Conservation (phyloP, 2,797 vertebrate species). For the Clarias platycephalus region DNA sequence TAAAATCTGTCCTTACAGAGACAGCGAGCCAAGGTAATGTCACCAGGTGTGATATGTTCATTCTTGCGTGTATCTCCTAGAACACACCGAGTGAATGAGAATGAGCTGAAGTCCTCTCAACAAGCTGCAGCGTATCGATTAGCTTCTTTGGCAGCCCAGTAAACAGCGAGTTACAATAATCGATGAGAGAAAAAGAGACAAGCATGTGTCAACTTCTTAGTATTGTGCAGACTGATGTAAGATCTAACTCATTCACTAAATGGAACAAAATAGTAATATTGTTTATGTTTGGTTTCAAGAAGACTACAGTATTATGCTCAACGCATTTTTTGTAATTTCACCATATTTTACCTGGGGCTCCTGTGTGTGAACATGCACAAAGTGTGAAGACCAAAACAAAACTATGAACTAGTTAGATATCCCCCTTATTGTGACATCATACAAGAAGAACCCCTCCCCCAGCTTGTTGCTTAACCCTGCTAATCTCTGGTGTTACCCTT, state of each 20-base stretch:
- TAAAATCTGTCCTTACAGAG: neutral
- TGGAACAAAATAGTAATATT: neutral
- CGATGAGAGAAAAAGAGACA: neutral
- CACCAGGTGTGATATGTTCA: neutral
- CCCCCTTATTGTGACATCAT: too few species aligned
- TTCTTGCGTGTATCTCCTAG: neutral
- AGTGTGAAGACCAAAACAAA: too few species aligned
- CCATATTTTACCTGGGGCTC: too few species aligned
- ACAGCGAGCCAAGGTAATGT: neutral
- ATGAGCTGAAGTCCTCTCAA: neutral
- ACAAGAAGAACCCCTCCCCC: too few species aligned
- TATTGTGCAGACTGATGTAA: neutral
- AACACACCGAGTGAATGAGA: too few species aligned
- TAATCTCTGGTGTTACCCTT: neutral
- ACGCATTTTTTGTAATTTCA: too few species aligned
- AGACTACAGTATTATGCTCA: too few species aligned
- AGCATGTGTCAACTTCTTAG: neutral
- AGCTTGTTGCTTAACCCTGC: too few species aligned
- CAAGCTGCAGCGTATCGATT: neutral
- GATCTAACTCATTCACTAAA: neutral
- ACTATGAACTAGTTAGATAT: too few species aligned
- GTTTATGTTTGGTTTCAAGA: neutral
- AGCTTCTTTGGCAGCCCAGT: slow-evolving; percentile 1
- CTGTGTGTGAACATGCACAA: too few species aligned
- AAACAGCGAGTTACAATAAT: neutral